A percentile compares a stretch with the other conserved stretches of the same genome.
These are phyloP conservation scores for Atta texana DNA, from an alignment of 1,140 invertebrate species.

Conservation along the genomic window DNA sequence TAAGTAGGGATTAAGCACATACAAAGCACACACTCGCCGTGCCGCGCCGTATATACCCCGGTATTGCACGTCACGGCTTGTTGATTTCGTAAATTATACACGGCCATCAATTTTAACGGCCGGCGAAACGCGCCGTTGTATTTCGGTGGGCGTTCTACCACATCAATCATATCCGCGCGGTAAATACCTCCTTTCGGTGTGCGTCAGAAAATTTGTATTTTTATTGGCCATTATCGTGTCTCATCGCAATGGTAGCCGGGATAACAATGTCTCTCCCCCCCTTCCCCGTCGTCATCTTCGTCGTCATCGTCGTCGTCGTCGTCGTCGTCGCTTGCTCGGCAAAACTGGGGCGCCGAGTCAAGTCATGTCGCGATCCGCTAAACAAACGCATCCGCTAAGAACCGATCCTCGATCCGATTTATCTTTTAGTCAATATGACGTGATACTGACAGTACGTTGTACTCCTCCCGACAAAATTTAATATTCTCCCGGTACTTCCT, in stretches of 20 bases:
- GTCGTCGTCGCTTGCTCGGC: neutral
- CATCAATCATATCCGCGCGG: constrained; percentile 81
- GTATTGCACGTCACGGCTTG: constrained; percentile 83
- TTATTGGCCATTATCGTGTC: constrained; percentile 76
- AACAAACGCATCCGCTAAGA: constrained; percentile 19
- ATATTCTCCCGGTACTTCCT: neutral
- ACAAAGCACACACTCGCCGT: constrained; percentile 68
- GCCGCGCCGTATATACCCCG: constrained; percentile 50
- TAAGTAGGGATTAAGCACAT: constrained; percentile 78
- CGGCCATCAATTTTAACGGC: constrained; percentile 82
- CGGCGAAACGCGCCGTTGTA: constrained; percentile 81
- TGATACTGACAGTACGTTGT: neutral
- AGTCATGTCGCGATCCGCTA: constrained; percentile 2
- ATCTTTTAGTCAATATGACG: neutral
- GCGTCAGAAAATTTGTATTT: constrained; percentile 79
- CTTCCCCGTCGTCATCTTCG: neutral
- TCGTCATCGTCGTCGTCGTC: neutral
- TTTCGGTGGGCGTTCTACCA: constrained; percentile 83
- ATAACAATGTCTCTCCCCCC: neutral
- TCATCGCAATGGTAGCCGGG: constrained; percentile 64
- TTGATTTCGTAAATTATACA: constrained; percentile 85
- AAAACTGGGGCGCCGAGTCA: constrained; percentile 25
- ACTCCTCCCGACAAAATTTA: neutral
- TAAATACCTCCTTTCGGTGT: constrained; percentile 81
- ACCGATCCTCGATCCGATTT: constrained; percentile 24